Evolutionary conservation across 1,140 invertebrate genomes (phyloP).

Genomic region (Cryptotermes secundus): DNA sequence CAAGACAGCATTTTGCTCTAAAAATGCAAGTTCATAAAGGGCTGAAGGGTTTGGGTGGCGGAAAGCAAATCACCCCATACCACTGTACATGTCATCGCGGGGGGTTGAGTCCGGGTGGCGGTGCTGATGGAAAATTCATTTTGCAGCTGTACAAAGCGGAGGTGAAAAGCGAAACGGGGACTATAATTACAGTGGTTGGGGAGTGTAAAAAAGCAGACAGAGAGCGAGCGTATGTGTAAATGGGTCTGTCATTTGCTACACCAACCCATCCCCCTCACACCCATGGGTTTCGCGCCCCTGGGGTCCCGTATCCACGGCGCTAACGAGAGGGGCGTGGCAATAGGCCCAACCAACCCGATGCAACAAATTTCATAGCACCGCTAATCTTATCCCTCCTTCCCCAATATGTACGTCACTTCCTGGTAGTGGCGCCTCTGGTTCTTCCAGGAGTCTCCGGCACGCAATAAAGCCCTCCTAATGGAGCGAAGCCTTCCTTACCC

Average conservation of each 20-base stretch:
- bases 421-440: too few species aligned
- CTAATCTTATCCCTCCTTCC: neutral
- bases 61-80: constrained; percentile 10
- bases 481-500: too few species aligned
- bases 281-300: constrained; percentile 6
- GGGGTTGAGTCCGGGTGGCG: neutral
- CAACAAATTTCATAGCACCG: constrained; percentile 7
- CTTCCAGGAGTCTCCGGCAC: too few species aligned
- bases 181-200: constrained; percentile 16
- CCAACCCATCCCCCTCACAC: constrained; percentile 20
- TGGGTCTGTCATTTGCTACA: constrained; percentile 32
- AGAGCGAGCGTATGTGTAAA: constrained; percentile 28
- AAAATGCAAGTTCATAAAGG: neutral
- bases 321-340: constrained; percentile 32
- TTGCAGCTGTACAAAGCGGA: constrained; percentile 15
- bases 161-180: constrained; percentile 14
- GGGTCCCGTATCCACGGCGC: constrained; percentile 14
- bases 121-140: constrained; percentile 8
- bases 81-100: constrained; percentile 14
- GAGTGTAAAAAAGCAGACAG: constrained; percentile 13
- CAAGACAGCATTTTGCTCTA: neutral
- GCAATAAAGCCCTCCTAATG: too few species aligned
- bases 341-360: constrained; percentile 2
- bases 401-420: neutral
- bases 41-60: neutral